Evolutionary conservation across 2,888 invertebrate species (phyloP).

Genomic region (Lagria hirta): DNA sequence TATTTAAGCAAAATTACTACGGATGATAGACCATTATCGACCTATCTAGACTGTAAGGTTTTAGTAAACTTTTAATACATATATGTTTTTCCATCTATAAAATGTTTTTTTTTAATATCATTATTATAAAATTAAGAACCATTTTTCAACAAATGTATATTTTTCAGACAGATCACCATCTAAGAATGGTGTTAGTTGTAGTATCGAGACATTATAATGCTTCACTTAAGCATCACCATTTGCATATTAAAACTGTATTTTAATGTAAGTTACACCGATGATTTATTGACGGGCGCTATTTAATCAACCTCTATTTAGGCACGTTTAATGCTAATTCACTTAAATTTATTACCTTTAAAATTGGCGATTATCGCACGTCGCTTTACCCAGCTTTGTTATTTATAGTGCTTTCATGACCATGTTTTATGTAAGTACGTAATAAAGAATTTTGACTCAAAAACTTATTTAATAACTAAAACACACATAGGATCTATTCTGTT

Average conservation of each 20-base stretch:
- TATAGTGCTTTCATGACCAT: conserved; percentile 32
- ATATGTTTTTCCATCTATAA: too few species aligned
- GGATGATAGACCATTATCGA: too few species aligned
- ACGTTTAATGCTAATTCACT: conserved; percentile 52
- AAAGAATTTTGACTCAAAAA: conserved; percentile 24
- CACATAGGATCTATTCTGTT: conserved; percentile 1
- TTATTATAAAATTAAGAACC: too few species aligned
- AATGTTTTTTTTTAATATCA: too few species aligned
- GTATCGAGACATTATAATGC: conserved; percentile 33
- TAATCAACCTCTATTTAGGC: conserved; percentile 53
- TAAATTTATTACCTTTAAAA: conserved; percentile 52
- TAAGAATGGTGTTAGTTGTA: conserved; percentile 33
- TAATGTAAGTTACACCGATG: conserved; percentile 50
- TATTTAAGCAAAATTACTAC: too few species aligned
- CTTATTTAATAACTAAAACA: conserved; percentile 19
- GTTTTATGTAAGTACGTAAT: conserved; percentile 23
- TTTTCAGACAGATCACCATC: too few species aligned
- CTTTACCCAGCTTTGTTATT: conserved; percentile 44
- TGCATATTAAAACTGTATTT: conserved; percentile 50
- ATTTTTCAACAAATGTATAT: too few species aligned
- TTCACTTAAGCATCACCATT: conserved; percentile 40
- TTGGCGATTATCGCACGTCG: conserved; percentile 50
- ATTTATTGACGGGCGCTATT: conserved; percentile 51
- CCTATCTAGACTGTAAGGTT: too few species aligned
- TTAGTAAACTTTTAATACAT: too few species aligned